These are phyloP conservation scores for Mythimna ferrago DNA, from an alignment of 2,888 invertebrate genomes.

Conservation along the genomic window DNA sequence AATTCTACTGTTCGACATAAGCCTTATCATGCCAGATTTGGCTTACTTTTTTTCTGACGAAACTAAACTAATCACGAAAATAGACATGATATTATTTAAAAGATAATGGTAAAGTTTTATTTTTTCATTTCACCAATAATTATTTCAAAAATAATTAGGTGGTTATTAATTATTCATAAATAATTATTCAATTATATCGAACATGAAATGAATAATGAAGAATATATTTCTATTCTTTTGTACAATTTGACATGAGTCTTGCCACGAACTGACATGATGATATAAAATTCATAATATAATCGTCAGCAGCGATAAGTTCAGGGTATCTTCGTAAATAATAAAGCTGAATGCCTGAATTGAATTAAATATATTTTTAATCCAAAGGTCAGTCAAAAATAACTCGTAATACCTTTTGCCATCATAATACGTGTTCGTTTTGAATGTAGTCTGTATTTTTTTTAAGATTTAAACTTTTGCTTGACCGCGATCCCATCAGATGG, in stretches of 20 bases:
- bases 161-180: slow-evolving; percentile 16
- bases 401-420: not conserved
- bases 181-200: slow-evolving; percentile 14
- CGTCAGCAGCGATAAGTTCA: slow-evolving; percentile 28
- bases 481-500: too few relatives aligned
- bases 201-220: slow-evolving; percentile 5
- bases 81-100: not conserved
- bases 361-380: slow-evolving; percentile 11
- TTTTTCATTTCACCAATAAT: too few relatives aligned
- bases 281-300: slow-evolving; percentile 58
- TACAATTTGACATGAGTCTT: slow-evolving; percentile 22
- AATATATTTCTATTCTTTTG: slow-evolving; percentile 12
- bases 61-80: not conserved
- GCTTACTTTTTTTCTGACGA: not conserved
- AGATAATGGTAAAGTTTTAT: not conserved
- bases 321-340: slow-evolving; percentile 46
- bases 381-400: slow-evolving; percentile 19
- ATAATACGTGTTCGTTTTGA: not conserved
- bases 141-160: too few relatives aligned
- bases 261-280: slow-evolving; percentile 23
- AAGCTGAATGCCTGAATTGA: slow-evolving; percentile 15
- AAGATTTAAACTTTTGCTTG: too few relatives aligned
- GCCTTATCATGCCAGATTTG: not conserved
- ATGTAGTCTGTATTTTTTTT: too few relatives aligned
- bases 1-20: slow-evolving; percentile 12